Evolutionary conservation across 2,797 vertebrate species (phyloP).

Genomic region (Eulemur coronatus): DNA sequence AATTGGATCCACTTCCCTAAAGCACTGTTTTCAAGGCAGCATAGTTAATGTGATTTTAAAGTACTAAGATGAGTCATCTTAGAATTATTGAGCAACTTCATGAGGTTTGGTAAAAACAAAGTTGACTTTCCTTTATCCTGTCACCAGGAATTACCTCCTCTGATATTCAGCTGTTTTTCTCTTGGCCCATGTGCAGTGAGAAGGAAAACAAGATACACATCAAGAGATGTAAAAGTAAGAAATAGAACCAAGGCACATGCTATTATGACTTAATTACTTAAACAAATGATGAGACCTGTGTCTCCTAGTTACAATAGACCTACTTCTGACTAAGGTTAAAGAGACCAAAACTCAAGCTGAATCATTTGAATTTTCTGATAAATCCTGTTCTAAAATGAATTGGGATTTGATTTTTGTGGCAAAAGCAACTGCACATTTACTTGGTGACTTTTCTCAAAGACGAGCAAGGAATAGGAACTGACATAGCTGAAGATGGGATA

Average conservation of each 20-base stretch:
- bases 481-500: background rate
- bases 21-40: conserved; percentile 49
- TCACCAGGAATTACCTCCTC: conserved; percentile 8
- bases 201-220: background rate
- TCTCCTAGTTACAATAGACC: background rate
- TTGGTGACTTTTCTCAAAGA: background rate
- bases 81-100: conserved; percentile 59
- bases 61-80: conserved; percentile 50
- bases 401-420: background rate
- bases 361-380: background rate
- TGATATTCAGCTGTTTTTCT: background rate
- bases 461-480: background rate
- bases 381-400: background rate
- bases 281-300: background rate
- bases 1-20: conserved; percentile 29
- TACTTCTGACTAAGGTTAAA: background rate
- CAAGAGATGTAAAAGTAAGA: background rate
- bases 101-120: conserved; percentile 60
- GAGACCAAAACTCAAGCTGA: background rate
- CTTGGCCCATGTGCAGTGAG: background rate
- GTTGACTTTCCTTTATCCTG: conserved; percentile 33
- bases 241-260: background rate
- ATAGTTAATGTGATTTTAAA: conserved; percentile 53
- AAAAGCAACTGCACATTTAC: background rate
- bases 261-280: background rate